A percentile compares a stretch with the other conserved stretches of the same genome.
These are phyloP conservation scores for Cremastinae sp. DNA, from an alignment of 2,888 invertebrate species.

Conservation along the genomic window DNA sequence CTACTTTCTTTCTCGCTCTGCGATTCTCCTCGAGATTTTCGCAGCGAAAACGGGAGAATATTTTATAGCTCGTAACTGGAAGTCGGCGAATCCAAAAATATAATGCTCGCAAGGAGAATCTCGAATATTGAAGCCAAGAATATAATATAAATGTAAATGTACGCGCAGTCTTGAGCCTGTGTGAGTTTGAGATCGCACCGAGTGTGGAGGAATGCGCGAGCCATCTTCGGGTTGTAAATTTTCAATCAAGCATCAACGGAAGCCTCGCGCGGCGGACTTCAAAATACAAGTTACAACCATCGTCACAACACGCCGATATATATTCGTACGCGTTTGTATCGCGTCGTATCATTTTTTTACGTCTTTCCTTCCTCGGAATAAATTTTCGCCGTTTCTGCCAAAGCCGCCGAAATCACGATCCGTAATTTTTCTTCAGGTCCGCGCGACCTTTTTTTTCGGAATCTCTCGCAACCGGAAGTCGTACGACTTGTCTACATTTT, in stretches of 20 bases:
- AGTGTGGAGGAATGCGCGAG: slow-evolving; percentile 29
- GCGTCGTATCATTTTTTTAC: not conserved
- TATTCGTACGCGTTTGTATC: not conserved
- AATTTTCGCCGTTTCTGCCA: not conserved
- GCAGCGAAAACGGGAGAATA: not conserved
- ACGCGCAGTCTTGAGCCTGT: not conserved
- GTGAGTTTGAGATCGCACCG: not conserved
- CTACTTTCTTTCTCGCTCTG: not conserved
- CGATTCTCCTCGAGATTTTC: not conserved
- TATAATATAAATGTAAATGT: slow-evolving; percentile 15
- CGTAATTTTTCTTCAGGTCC: slow-evolving; percentile 1
- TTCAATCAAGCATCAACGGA: slow-evolving; percentile 41
- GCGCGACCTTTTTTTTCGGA: not conserved
- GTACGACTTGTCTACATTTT: too few relatives aligned
- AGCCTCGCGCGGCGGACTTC: slow-evolving; percentile 21
- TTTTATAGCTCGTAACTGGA: slow-evolving; percentile 1
- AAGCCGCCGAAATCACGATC: slow-evolving; percentile 7
- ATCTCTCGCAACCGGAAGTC: slow-evolving; percentile 9
- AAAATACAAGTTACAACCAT: slow-evolving; percentile 17
- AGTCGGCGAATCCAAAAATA: not conserved
- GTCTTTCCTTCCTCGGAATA: slow-evolving; percentile 2
- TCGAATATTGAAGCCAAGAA: slow-evolving; percentile 11
- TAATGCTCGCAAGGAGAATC: slow-evolving; percentile 12
- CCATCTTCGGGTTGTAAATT: slow-evolving; percentile 44
- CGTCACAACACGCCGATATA: not conserved